Conservation (phyloP, 92 coral and sea anemone species). For the Umimayanthus kanabou region DNA sequence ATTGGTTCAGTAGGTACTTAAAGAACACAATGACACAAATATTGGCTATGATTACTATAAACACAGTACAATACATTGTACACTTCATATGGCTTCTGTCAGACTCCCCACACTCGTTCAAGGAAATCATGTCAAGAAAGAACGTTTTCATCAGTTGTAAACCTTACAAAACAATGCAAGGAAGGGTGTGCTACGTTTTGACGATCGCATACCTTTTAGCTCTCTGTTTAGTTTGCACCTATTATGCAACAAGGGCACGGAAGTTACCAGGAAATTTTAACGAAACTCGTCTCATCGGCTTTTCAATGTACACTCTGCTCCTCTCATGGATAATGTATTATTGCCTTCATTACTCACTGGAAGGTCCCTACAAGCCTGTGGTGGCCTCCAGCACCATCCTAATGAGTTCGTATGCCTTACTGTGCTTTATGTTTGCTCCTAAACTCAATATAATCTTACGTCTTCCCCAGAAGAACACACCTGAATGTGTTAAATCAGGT, state of each 20-base stretch:
- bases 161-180: background rate
- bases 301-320: background rate
- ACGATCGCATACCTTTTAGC: background rate
- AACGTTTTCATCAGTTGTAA: too few relatives aligned
- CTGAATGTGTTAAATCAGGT: background rate
- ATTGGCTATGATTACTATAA: too few relatives aligned
- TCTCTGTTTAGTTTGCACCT: background rate
- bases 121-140: too few relatives aligned
- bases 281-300: background rate
- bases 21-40: too few relatives aligned
- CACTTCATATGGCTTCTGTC: too few relatives aligned
- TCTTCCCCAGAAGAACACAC: background rate
- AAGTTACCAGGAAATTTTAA: background rate
- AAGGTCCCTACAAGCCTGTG: background rate
- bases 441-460: constrained; percentile 3
- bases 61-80: too few relatives aligned
- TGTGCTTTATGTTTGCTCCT: constrained; percentile 12
- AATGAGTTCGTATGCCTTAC: constrained; percentile 3
- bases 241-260: background rate
- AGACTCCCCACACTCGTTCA: too few relatives aligned
- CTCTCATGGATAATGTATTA: background rate
- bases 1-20: too few relatives aligned
- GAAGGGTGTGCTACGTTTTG: background rate
- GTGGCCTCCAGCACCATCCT: constrained; percentile 1
- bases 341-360: background rate